Percentiles rank a stretch among this genome's conserved stretches.
These are phyloP conservation scores for rat (Rattus norvegicus) DNA, from an alignment of 2,113 vertebrate genomes.

Conservation along the genomic window GRCr8 NC_086039.1:82724501-82725000, in stretches of 20 bases:
- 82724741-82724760: neutral
- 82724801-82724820: neutral
- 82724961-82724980: neutral
- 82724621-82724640: neutral
- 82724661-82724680: neutral
- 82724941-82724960: neutral
- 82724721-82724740: neutral
- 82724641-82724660: neutral
- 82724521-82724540: neutral
- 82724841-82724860: constrained; percentile 3
- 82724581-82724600: neutral
- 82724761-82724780: neutral
- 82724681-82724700: neutral
- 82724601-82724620: neutral
- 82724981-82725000: constrained; percentile 46
- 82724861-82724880: neutral
- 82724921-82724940: neutral
- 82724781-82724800: neutral
- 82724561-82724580: neutral
- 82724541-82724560: neutral
- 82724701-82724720: neutral
- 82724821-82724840: neutral
- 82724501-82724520: neutral
- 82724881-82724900: neutral
- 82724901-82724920: neutral